A percentile compares a stretch with the other conserved stretches of the same genome.
Evolutionary conservation across 2,888 invertebrate genomes (phyloP).

Genomic region (Eilema caniola): DNA sequence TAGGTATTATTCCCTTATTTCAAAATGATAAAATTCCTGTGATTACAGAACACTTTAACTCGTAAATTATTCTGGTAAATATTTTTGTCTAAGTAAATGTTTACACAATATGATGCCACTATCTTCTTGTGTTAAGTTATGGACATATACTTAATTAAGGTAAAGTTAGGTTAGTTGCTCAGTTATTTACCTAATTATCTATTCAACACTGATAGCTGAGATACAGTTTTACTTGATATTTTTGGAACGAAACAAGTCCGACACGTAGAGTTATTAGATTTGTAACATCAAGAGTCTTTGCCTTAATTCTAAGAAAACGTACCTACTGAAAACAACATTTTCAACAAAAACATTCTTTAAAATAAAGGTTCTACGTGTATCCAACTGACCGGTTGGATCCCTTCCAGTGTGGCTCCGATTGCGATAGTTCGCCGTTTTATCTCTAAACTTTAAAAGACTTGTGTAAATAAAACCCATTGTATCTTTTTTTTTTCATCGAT

Average conservation of each 20-base stretch:
- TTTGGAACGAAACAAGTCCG: not conserved
- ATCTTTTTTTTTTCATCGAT: slow-evolving; percentile 52
- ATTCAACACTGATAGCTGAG: too few relatives aligned
- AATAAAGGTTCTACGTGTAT: not conserved
- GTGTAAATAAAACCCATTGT: slow-evolving; percentile 62
- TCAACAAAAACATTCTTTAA: not conserved
- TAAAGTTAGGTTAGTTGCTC: too few relatives aligned
- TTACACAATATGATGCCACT: too few relatives aligned
- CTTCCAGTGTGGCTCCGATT: slow-evolving; percentile 14
- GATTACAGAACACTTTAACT: not conserved
- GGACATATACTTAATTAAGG: too few relatives aligned
- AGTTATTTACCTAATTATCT: too few relatives aligned
- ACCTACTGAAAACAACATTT: slow-evolving; percentile 1
- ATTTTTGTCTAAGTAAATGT: too few relatives aligned
- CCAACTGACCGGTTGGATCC: slow-evolving; percentile 8
- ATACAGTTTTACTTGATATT: not conserved
- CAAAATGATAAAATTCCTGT: not conserved
- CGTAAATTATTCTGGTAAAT: too few relatives aligned
- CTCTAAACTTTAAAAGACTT: slow-evolving; percentile 50
- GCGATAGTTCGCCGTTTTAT: slow-evolving; percentile 31
- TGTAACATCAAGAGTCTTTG: not conserved
- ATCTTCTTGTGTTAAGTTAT: too few relatives aligned
- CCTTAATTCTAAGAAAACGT: not conserved
- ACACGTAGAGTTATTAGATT: not conserved
- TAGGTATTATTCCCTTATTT: not conserved